phyloP scores from a whole-genome alignment of 2,888 invertebrate species.

The Athalia cordata region DNA sequence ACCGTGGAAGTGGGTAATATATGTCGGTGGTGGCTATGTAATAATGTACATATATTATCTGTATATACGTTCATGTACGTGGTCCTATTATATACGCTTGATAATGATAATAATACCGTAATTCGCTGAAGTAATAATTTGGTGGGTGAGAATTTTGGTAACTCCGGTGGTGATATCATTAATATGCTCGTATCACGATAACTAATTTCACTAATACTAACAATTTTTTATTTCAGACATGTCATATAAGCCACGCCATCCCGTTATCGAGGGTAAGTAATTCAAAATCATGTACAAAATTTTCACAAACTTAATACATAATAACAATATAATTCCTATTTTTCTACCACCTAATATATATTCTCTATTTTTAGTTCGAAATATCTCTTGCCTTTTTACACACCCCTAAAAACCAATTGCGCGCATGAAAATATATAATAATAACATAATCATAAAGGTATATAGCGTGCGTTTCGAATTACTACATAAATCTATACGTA shows the following conservation, averaged over 20 bases:
- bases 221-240: conserved; percentile 77
- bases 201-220: conserved; percentile 52
- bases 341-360: no score
- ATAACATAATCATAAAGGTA: no score
- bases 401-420: no score
- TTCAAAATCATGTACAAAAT: conserved; percentile 32
- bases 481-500: no score
- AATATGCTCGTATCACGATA: conserved; percentile 6
- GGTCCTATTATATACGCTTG: neutral
- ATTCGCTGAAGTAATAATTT: conserved; percentile 31
- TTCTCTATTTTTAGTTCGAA: no score
- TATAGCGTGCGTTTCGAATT: no score
- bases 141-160: conserved; percentile 34
- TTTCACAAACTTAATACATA: no score
- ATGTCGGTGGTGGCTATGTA: neutral
- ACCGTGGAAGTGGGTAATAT: neutral
- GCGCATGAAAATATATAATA: no score
- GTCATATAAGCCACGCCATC: conserved; percentile 80
- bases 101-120: neutral
- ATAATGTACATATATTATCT: neutral
- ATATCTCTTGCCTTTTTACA: no score
- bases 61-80: conserved; percentile 9
- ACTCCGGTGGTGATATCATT: conserved; percentile 20
- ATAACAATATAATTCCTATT: no score
- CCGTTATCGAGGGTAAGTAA: conserved; percentile 79